Evolutionary conservation across 2,797 vertebrate species (phyloP).

Genomic region (Myotis pilosus): DNA sequence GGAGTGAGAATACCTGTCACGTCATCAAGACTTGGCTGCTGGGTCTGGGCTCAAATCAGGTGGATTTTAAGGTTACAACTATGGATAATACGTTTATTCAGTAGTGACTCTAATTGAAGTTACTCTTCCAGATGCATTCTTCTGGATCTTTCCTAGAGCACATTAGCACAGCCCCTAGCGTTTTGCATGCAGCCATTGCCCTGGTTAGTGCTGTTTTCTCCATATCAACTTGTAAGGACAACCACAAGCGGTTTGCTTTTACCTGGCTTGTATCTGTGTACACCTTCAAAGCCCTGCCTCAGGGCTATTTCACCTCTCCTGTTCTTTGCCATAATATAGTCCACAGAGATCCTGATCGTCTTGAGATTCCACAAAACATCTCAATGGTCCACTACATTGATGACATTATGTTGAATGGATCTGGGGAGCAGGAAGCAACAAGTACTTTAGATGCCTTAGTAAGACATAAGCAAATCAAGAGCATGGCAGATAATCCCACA

Average conservation of each 20-base stretch:
- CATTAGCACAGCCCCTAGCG: not conserved
- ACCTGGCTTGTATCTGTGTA: constrained; percentile 51
- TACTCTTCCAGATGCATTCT: not conserved
- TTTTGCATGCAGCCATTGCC: not conserved
- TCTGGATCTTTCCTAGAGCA: not conserved
- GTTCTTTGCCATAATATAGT: constrained; percentile 43
- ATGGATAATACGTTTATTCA: not conserved
- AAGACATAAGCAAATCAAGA: not conserved
- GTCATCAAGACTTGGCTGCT: not conserved
- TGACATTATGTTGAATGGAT: constrained; percentile 49
- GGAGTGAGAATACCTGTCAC: not conserved
- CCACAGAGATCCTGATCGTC: constrained; percentile 45
- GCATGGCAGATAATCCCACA: not conserved
- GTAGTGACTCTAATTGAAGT: not conserved
- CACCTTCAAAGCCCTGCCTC: constrained; percentile 58
- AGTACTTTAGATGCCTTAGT: constrained; percentile 44
- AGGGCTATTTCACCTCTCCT: constrained; percentile 54
- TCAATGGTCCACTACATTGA: constrained; percentile 48
- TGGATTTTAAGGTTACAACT: not conserved
- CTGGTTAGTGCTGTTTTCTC: not conserved
- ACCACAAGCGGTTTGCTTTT: constrained; percentile 38
- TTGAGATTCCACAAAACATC: constrained; percentile 47
- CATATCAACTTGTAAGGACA: not conserved
- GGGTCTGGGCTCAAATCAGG: not conserved
- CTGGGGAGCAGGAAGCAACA: constrained; percentile 63